Conservation (phyloP, 1,140 invertebrate species). For the Arion vulgaris region DNA sequence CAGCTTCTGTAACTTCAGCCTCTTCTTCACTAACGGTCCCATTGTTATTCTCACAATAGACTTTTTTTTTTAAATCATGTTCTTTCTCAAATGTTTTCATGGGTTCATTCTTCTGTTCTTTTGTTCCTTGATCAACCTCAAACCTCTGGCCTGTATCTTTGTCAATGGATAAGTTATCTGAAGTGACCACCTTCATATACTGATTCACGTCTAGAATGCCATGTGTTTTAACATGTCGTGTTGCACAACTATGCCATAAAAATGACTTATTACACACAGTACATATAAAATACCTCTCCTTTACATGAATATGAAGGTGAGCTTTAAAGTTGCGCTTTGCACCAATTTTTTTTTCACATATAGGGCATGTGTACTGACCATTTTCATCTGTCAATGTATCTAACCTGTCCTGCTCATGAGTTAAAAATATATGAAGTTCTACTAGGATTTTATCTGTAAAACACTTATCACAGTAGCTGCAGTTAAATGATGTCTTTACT, state of each 20-base stretch:
- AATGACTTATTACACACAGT: background rate
- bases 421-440: slow-evolving; percentile 2
- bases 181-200: background rate
- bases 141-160: background rate
- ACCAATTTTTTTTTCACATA: slow-evolving; percentile 2
- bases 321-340: background rate
- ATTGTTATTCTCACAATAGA: background rate
- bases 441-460: background rate
- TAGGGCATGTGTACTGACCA: background rate
- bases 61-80: background rate
- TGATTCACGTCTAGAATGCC: background rate
- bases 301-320: background rate
- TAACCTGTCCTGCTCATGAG: background rate
- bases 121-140: background rate
- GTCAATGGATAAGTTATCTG: background rate
- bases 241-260: background rate
- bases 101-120: background rate
- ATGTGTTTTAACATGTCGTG: background rate
- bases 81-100: background rate
- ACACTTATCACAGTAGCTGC: slow-evolving; percentile 1
- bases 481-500: background rate
- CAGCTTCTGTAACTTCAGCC: background rate
- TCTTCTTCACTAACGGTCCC: background rate
- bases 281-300: background rate
- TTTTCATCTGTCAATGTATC: background rate